Evolutionary conservation across 2,797 vertebrate species (phyloP).

Genomic region (Xenopus petersii): DNA sequence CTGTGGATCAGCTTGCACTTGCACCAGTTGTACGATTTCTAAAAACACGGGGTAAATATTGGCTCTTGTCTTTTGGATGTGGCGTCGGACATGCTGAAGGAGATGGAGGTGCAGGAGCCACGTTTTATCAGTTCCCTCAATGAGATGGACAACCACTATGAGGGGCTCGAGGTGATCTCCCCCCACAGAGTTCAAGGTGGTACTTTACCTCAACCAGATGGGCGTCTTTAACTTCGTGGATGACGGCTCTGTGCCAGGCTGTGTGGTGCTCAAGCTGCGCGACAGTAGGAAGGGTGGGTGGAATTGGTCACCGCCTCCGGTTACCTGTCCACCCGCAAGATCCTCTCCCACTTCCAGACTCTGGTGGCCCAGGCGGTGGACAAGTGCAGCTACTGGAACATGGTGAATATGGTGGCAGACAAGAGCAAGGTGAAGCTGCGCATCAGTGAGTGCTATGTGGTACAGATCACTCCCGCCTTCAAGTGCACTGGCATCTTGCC

Average conservation of each 20-base stretch:
- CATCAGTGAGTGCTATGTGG: constrained; percentile 81
- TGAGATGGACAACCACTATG: constrained; percentile 85
- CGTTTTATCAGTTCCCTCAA: constrained; percentile 75
- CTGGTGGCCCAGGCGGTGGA: constrained; percentile 86
- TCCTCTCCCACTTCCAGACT: constrained; percentile 83
- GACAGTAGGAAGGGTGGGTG: constrained; percentile 87
- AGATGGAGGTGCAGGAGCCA: too few relatives aligned
- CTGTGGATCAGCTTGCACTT: too few relatives aligned
- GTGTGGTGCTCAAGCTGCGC: constrained; percentile 84
- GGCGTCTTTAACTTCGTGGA: constrained; percentile 89
- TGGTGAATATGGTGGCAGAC: constrained; percentile 86
- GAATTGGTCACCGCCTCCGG: constrained; percentile 91
- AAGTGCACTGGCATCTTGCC: too few relatives aligned
- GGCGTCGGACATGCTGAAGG: too few relatives aligned
- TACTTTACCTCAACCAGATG: constrained; percentile 87
- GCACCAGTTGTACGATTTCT: too few relatives aligned
- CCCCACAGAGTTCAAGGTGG: constrained; percentile 84
- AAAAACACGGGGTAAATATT: too few relatives aligned
- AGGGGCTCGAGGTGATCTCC: constrained; percentile 82
- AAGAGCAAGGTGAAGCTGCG: constrained; percentile 85
- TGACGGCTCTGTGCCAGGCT: constrained; percentile 83
- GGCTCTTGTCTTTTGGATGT: too few relatives aligned
- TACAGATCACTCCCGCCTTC: too few relatives aligned
- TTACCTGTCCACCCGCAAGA: constrained; percentile 87
- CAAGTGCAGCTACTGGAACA: constrained; percentile 85